Conservation (phyloP, 2,113 vertebrate genomes). For the Chionodraco myersi region DNA sequence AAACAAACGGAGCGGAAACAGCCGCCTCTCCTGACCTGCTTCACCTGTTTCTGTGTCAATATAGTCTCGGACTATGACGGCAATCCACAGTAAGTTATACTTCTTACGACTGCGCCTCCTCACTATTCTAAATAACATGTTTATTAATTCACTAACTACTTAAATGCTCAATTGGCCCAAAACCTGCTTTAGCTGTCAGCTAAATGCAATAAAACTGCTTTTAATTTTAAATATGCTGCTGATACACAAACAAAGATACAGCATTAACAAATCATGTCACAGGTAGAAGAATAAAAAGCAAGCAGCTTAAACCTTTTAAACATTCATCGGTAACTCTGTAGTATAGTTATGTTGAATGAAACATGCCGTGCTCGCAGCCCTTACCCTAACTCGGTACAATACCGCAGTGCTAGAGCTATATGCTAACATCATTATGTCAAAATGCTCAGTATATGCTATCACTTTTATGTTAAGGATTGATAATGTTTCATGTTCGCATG, state of each 20-base stretch:
- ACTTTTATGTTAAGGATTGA: neutral
- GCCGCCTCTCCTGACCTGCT: slow-evolving; percentile 35
- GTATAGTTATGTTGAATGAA: too few species aligned
- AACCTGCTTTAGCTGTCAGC: neutral
- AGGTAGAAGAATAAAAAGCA: neutral
- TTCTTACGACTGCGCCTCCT: neutral
- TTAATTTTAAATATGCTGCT: neutral
- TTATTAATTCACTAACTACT: neutral
- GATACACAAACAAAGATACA: neutral
- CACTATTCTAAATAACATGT: neutral
- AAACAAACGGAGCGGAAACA: slow-evolving; percentile 63
- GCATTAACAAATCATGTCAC: neutral
- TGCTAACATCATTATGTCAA: neutral
- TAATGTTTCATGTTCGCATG: neutral
- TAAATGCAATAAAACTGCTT: too few species aligned
- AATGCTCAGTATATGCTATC: neutral
- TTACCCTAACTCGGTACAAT: neutral
- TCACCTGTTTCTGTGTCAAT: slow-evolving; percentile 33
- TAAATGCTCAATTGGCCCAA: neutral
- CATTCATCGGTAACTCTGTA: too few species aligned
- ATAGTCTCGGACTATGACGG: slow-evolving; percentile 14
- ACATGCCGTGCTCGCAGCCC: too few species aligned
- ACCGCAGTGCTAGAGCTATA: neutral
- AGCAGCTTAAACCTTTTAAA: too few species aligned
- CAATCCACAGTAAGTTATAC: neutral